Conservation (phyloP, 2,797 vertebrate species). For the Caiman crocodilus region DNA sequence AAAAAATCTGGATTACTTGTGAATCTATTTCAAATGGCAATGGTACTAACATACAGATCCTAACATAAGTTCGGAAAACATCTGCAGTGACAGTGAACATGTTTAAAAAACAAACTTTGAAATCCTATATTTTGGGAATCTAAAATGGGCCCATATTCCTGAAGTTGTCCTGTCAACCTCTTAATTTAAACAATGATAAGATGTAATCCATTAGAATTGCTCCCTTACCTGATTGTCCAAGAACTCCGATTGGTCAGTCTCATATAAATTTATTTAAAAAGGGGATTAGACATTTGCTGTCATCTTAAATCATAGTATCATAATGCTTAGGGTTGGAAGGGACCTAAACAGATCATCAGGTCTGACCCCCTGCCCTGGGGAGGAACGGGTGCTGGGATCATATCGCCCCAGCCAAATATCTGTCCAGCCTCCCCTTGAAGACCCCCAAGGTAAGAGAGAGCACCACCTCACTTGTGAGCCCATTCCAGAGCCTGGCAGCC, state of each 20-base stretch:
- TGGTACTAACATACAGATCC: background rate
- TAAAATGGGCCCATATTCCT: background rate
- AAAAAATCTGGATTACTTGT: background rate
- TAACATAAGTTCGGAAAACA: background rate
- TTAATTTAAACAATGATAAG: too few relatives aligned
- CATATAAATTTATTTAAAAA: background rate
- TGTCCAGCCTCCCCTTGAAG: too few relatives aligned
- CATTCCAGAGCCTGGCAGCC: too few relatives aligned
- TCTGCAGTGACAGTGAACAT: background rate
- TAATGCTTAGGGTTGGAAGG: too few relatives aligned
- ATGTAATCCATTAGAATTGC: background rate
- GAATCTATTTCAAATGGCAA: background rate
- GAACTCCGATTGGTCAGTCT: background rate
- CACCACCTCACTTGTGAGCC: too few relatives aligned
- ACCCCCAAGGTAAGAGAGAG: too few relatives aligned
- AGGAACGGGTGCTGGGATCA: too few relatives aligned
- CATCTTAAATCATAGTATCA: too few relatives aligned
- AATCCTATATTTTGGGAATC: background rate
- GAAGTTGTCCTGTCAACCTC: too few relatives aligned
- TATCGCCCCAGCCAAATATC: too few relatives aligned
- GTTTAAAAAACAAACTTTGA: background rate
- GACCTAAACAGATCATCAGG: too few relatives aligned
- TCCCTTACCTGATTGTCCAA: background rate
- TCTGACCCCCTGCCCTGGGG: too few relatives aligned
- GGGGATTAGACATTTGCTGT: background rate